Evolutionary conservation across 2,797 vertebrate species (phyloP).

Genomic region (Poeciliopsis gracilis): DNA sequence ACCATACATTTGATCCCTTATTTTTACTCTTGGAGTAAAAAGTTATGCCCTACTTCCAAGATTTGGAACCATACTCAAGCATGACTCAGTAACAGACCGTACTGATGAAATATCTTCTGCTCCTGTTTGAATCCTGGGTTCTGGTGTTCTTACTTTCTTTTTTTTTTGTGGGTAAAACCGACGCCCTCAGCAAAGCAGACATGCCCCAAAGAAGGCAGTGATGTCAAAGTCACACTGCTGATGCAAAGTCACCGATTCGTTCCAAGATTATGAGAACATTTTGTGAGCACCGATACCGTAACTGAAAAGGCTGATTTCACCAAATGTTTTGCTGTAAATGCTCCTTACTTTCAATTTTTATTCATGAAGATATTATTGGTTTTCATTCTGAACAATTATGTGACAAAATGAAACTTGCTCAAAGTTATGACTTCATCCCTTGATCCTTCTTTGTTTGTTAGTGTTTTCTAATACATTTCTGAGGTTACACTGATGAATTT

Average conservation of each 20-base stretch:
- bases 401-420: background rate
- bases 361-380: background rate
- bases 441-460: background rate
- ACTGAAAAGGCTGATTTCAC: background rate
- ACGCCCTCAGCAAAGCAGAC: background rate
- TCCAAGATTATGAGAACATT: background rate
- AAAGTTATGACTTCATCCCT: background rate
- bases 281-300: background rate
- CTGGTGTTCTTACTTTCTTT: background rate
- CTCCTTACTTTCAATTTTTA: background rate
- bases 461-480: background rate
- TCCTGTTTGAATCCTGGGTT: background rate
- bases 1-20: background rate
- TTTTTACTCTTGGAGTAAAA: background rate
- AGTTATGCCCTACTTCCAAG: background rate
- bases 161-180: background rate
- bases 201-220: background rate
- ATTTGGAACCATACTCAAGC: no score
- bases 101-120: background rate
- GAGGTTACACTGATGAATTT: background rate
- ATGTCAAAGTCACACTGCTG: background rate
- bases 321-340: background rate
- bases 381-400: background rate
- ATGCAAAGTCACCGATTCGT: background rate
- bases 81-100: no score